Base-by-base conservation (phyloP, 2,888 invertebrate genomes). In the Rhagophthalmus giganteus region DNA sequence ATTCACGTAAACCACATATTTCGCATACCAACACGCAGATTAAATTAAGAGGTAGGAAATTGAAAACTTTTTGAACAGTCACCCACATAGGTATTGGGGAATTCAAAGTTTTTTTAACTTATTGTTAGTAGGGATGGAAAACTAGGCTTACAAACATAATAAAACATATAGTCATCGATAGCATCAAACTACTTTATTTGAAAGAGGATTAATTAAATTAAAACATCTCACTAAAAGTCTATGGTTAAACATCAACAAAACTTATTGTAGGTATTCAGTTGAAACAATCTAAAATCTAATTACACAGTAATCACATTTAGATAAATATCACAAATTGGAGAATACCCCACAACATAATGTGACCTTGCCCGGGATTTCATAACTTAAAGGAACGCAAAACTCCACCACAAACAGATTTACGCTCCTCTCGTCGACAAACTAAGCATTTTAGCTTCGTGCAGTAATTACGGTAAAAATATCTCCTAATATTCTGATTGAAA, bases 161-260 rank as follows among this genome's bases (percentile, higher is more conserved):
- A n/a, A n/a, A n/a, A n/a, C n/a, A n/a, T n/a, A n/a, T n/a, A 20
- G 7, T 27, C 8, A 32, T 13, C 8, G 10, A 31, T 40, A 63
- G 65, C 65, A 65, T 67, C 66, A 66, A 68, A 69, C 68, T 69
- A 69, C 67, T 67, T 67, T 59, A 59, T 71, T 67, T 71, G 68
- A 70, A 67, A 67, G 68, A 68, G 66, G 69, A 69, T 70, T 70
- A 70, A 71, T 71, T 69, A 69, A 71, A 72, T 71, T 72, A 73
- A 72, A 73, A 72, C 72, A 72, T 73, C 72, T 73, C 71, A 72
- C 73, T 72, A 73, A 71, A 71, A 70, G 72, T 73, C 72, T 73
- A 73, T 72, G 70, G 73, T 73, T 73, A 72, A 71, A 72, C 71
- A 73, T 71, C 71, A 73, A 73, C 72, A 71, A 71, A 73, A 73